Base-by-base conservation (phyloP, 2,888 invertebrate genomes). In the Coleophora deauratella region DNA sequence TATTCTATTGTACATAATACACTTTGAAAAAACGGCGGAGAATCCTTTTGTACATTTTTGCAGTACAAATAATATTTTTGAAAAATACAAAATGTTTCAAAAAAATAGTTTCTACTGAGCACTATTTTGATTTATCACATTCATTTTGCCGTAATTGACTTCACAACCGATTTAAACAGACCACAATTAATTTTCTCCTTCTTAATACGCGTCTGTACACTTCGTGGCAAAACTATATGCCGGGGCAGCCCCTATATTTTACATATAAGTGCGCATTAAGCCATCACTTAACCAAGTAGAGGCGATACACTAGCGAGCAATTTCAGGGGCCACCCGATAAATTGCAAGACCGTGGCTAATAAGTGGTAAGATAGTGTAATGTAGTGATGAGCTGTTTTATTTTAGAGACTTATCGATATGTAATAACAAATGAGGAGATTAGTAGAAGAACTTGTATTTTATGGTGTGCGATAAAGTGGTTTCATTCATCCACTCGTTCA, bases 261-360 rank as follows among this genome's bases (percentile, higher is more conserved):
- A 65, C 66, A 66, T 64, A 63, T 62, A 64, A 61, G 65, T 55
- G 62, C 53, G 52, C 66, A 70, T 70, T 71, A 72, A 70, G 62
- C 59, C 59, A 68, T 68, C 70, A 64, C 66, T 68, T 72, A 70
- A 70, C 66, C 59, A 65, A 67, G 56, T 68, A 56, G 50, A 54
- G 54, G 57, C 52, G 52, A 45, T 61, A 67, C 62, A 66, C 56
- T 59, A 57, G 46, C 57, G 59, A 57, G 66, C 69, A 77, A 79
- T 78, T 77, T 69, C 68, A 66, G 66, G 57, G 66, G 63, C 64
- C 63, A 60, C 59, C 64, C 75, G 68, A 77, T 78, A 80, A 78
- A 79, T 79, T 79, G 74, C 63, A 54, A 65, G 64, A 58, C 62
- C 63, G 63, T 69, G 68, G 72, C 77, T 79, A 79, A 79, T 80